Evolutionary conservation across 2,113 vertebrate species (phyloP).

Genomic region (Oryctolagus cuniculus): DNA sequence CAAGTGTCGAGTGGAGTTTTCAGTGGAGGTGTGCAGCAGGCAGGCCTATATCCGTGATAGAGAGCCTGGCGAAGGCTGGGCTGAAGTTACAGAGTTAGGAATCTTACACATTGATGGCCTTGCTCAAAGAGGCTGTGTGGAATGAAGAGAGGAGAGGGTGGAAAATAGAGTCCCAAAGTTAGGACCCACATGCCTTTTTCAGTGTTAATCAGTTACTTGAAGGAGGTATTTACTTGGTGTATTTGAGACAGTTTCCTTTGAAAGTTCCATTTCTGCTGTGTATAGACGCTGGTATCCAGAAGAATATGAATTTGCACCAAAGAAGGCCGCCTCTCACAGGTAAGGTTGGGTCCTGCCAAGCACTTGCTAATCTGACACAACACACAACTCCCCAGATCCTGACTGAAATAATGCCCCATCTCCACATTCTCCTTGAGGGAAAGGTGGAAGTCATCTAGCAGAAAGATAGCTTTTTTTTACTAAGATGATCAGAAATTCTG

Average conservation of each 20-base stretch:
- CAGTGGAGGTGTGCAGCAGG: not conserved
- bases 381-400: not conserved
- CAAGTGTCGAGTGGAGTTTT: not conserved
- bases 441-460: not conserved
- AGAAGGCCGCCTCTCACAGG: conserved; percentile 97
- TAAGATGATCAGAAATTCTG: not conserved
- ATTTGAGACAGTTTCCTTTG: conserved; percentile 69
- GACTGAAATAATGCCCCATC: not conserved
- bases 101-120: not conserved
- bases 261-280: conserved; percentile 59
- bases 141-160: not conserved
- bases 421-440: not conserved
- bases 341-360: conserved; percentile 78
- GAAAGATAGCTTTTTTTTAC: conserved; percentile 1
- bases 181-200: conserved; percentile 25
- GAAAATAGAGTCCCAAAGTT: not conserved
- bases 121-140: not conserved
- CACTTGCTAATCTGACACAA: not conserved
- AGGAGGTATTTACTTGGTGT: conserved; percentile 61
- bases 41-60: not conserved
- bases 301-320: conserved; percentile 93
- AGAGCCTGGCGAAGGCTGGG: not conserved
- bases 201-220: conserved; percentile 43
- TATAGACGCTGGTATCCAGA: conserved; percentile 96
- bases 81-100: not conserved